Conservation (phyloP, 2,113 vertebrate genomes). For the Odocoileus virginianus region DNA sequence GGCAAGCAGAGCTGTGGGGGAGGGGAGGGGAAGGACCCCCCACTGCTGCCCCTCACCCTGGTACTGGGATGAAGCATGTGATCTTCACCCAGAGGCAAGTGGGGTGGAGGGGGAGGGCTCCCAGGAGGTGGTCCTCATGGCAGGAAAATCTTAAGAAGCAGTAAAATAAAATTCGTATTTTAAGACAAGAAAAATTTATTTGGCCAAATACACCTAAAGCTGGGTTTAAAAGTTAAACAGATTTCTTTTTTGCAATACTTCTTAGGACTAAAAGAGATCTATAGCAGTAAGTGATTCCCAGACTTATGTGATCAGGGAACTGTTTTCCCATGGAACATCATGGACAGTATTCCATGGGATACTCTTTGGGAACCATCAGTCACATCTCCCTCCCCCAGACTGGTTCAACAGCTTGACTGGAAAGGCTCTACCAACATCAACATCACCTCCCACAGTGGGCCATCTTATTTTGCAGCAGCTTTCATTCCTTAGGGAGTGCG, state of each 20-base stretch:
- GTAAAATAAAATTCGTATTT: neutral
- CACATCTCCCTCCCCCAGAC: neutral
- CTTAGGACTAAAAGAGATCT: neutral
- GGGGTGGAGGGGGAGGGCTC: neutral
- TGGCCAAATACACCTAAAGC: neutral
- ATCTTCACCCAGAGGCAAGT: rapidly evolving
- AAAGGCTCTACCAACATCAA: rapidly evolving
- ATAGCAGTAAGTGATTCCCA: neutral
- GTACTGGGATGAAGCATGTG: rapidly evolving
- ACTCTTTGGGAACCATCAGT: neutral
- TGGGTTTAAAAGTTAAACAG: neutral
- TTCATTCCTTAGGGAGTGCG: neutral
- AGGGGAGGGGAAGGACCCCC: neutral
- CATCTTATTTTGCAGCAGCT: neutral
- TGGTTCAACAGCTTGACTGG: neutral
- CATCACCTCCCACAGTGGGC: rapidly evolving
- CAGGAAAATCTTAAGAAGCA: neutral
- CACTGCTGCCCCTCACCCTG: neutral
- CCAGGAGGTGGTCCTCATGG: neutral
- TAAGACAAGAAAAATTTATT: neutral
- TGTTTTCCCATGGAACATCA: neutral
- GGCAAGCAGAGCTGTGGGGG: neutral
- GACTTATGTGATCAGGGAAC: neutral
- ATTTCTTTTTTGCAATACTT: neutral
- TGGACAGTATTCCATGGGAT: neutral